Conservation (phyloP, 2,888 invertebrate genomes). For the Laothoe populi region DNA sequence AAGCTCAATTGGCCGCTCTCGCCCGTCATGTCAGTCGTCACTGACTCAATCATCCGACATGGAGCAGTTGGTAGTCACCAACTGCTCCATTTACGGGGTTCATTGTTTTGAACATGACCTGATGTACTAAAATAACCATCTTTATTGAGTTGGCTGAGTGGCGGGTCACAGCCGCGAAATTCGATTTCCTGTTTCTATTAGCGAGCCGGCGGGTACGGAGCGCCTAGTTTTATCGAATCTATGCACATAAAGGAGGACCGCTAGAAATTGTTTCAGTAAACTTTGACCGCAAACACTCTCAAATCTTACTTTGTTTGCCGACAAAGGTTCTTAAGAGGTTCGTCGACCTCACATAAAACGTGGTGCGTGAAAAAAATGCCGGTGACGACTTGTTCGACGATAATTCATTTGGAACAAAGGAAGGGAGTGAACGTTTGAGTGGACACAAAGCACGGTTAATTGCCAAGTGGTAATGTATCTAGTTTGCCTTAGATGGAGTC, state of each 20-base stretch:
- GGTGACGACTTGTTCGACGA: constrained; percentile 49
- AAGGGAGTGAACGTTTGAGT: constrained; percentile 67
- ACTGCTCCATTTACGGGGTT: constrained; percentile 67
- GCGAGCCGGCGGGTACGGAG: constrained; percentile 32
- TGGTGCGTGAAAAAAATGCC: constrained; percentile 52
- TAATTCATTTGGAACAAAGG: constrained; percentile 59
- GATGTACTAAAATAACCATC: constrained; percentile 52
- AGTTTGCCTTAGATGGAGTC: constrained; percentile 76
- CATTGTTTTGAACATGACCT: constrained; percentile 64
- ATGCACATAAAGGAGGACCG: constrained; percentile 37
- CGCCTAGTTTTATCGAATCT: constrained; percentile 41
- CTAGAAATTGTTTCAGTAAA: constrained; percentile 50
- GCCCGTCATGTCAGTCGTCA: constrained; percentile 46
- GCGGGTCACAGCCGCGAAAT: constrained; percentile 53
- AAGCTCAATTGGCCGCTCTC: constrained; percentile 63
- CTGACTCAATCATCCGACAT: constrained; percentile 56
- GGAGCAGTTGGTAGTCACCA: too few species aligned
- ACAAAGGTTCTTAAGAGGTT: constrained; percentile 65
- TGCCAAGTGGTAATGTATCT: constrained; percentile 60
- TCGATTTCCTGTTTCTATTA: constrained; percentile 64
- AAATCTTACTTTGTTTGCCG: constrained; percentile 65
- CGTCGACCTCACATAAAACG: constrained; percentile 63
- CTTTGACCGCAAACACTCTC: constrained; percentile 55
- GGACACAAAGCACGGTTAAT: constrained; percentile 65
- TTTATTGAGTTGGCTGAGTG: constrained; percentile 53